These are phyloP conservation scores for Dioctria linearis DNA, from an alignment of 2,888 invertebrate genomes.

Conservation along the genomic window DNA sequence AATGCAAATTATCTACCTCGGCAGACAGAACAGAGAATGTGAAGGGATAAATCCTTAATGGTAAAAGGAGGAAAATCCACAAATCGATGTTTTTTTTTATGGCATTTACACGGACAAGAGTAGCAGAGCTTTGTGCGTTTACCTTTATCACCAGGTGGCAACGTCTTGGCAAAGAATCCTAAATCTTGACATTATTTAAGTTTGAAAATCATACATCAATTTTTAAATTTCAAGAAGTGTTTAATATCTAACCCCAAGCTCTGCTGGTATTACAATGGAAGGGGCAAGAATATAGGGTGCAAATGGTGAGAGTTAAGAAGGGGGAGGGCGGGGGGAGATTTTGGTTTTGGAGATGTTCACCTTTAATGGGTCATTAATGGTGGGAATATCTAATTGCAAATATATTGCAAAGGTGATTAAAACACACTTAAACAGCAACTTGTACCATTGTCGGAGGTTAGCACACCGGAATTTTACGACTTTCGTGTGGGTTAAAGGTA, in stretches of 20 bases:
- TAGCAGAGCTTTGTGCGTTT: not conserved
- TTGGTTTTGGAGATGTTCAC: not conserved
- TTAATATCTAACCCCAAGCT: slow-evolving; percentile 16
- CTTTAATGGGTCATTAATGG: slow-evolving; percentile 51
- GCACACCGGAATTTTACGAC: slow-evolving; percentile 26
- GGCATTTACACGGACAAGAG: slow-evolving; percentile 14
- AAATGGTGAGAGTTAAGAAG: not conserved
- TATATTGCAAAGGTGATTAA: slow-evolving; percentile 47
- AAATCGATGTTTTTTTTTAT: slow-evolving; percentile 23
- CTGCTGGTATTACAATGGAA: not conserved
- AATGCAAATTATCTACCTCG: slow-evolving; percentile 44
- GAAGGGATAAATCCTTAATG: not conserved
- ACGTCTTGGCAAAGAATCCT: not conserved
- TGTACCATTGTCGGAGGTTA: slow-evolving; percentile 24
- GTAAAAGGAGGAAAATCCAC: slow-evolving; percentile 21
- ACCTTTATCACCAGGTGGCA: slow-evolving; percentile 15
- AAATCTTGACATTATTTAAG: slow-evolving; percentile 20
- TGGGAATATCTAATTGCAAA: slow-evolving; percentile 25
- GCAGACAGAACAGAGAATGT: not conserved
- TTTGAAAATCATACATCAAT: slow-evolving; percentile 37
- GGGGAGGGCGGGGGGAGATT: not conserved
- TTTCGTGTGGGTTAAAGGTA: slow-evolving; percentile 41
- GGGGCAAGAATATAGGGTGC: not conserved
- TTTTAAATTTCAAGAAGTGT: slow-evolving; percentile 38
- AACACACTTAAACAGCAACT: slow-evolving; percentile 43